phyloP scores from a whole-genome alignment of 2,113 vertebrate species.

The Myodes glareolus region DNA sequence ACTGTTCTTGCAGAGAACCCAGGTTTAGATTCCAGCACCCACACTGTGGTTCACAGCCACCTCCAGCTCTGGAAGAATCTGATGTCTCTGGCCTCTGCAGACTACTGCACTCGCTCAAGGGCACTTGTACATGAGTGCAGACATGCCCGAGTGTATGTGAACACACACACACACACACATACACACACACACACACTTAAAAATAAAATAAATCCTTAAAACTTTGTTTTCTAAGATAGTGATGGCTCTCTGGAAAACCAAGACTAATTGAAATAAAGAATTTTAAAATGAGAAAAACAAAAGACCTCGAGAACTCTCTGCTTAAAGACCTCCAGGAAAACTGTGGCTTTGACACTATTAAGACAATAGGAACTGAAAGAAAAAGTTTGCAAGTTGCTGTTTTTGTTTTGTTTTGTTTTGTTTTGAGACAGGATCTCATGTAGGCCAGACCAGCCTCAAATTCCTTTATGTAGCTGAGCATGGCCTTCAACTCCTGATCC shows the following conservation, averaged over 20 bases:
- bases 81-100: background rate
- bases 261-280: background rate
- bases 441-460: background rate
- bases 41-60: background rate
- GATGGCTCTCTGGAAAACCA: slow-evolving; percentile 18
- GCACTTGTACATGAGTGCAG: background rate
- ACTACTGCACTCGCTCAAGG: background rate
- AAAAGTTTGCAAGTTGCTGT: background rate
- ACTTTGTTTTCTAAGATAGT: background rate
- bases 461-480: background rate
- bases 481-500: background rate
- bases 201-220: background rate
- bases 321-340: background rate
- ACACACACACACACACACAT: background rate
- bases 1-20: background rate
- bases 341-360: background rate
- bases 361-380: background rate
- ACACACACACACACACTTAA: background rate
- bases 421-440: background rate
- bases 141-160: background rate
- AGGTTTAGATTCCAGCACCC: background rate
- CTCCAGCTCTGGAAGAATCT: background rate
- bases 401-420: background rate
- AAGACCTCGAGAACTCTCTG: background rate
- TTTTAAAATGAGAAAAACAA: background rate